These are phyloP conservation scores for Ennomos erosarius DNA, from an alignment of 2,888 invertebrate species.

Conservation along the genomic window DNA sequence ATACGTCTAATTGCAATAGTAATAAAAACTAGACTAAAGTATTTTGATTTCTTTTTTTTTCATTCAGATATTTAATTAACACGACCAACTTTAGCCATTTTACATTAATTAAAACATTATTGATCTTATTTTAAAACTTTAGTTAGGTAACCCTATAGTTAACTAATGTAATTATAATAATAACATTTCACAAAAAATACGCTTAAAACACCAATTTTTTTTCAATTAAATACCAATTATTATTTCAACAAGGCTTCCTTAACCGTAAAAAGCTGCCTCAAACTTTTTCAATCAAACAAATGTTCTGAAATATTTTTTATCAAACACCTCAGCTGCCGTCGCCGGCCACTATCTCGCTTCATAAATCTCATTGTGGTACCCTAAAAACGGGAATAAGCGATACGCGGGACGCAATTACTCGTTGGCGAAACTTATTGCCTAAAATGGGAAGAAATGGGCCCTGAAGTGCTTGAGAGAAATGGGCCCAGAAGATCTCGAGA, in stretches of 20 bases:
- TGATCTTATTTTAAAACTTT: no score
- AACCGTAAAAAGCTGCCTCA: constrained; percentile 22
- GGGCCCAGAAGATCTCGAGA: constrained; percentile 7
- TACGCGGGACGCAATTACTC: constrained; percentile 56
- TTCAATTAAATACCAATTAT: constrained; percentile 5
- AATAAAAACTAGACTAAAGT: no score
- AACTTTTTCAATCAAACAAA: constrained; percentile 59
- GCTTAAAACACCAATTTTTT: no score
- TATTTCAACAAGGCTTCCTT: constrained; percentile 27
- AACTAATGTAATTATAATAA: no score
- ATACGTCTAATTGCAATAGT: no score
- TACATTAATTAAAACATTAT: no score
- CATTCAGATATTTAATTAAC: no score
- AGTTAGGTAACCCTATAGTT: no score
- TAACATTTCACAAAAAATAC: no score
- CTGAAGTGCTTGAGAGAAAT: constrained; percentile 26
- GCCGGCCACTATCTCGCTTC: constrained; percentile 40
- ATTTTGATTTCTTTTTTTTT: no score
- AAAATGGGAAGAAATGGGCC: constrained; percentile 48
- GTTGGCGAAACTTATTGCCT: constrained; percentile 54
- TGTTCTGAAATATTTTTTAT: constrained; percentile 45
- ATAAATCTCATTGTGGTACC: constrained; percentile 43
- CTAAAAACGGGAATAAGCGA: constrained; percentile 50
- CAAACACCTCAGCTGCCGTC: constrained; percentile 32
- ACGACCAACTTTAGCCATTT: no score